A percentile compares a stretch with the other conserved stretches of the same genome.
phyloP scores from a whole-genome alignment of 2,113 vertebrate genomes.

The Macaca fascicularis region DNA sequence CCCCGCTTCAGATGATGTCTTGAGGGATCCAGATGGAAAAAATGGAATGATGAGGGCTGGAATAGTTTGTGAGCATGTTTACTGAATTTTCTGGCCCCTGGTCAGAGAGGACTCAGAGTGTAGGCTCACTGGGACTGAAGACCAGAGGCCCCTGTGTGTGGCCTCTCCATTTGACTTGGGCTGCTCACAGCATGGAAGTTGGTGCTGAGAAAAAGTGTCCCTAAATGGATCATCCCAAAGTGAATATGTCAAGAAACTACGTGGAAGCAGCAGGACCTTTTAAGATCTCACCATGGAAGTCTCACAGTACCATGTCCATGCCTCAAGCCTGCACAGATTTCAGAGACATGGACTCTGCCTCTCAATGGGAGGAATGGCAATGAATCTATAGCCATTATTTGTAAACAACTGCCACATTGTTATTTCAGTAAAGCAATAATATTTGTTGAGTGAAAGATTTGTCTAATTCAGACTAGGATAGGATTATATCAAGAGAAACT shows the following conservation, averaged over 20 bases:
- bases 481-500: background rate
- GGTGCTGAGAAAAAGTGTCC: background rate
- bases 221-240: background rate
- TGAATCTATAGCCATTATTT: background rate
- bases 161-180: background rate
- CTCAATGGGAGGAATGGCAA: background rate
- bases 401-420: background rate
- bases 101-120: background rate
- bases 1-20: background rate
- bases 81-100: background rate
- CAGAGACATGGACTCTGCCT: background rate
- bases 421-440: background rate
- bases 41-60: background rate
- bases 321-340: background rate
- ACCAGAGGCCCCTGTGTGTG: background rate
- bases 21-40: background rate
- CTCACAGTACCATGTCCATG: background rate
- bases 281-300: background rate
- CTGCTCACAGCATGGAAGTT: background rate
- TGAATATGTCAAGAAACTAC: background rate
- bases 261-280: background rate
- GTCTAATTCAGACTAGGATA: constrained; percentile 11
- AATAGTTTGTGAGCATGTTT: background rate
- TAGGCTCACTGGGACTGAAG: background rate
- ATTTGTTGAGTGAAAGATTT: constrained; percentile 12